These are phyloP conservation scores for Achlya flavicornis DNA, from an alignment of 2,888 invertebrate genomes.

Conservation along the genomic window DNA sequence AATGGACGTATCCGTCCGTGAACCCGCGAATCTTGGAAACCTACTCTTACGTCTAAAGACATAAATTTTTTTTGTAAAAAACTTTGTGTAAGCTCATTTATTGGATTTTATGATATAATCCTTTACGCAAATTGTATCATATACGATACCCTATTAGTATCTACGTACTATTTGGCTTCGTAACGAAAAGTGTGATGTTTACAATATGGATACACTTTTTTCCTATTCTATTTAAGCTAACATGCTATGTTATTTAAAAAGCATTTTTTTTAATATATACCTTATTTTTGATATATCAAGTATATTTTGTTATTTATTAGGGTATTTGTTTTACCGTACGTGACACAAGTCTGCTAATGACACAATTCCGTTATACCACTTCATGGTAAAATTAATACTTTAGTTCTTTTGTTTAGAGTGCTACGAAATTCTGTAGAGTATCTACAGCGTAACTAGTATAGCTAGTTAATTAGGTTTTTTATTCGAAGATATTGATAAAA, in stretches of 20 bases:
- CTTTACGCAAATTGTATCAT: slow-evolving; percentile 8
- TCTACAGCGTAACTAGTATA: background rate
- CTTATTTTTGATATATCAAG: background rate
- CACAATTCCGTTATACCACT: no score
- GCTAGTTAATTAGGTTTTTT: background rate
- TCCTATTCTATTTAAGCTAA: background rate
- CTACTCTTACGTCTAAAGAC: no score
- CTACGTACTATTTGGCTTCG: background rate
- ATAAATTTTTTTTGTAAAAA: background rate
- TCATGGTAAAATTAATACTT: background rate
- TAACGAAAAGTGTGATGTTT: slow-evolving; percentile 7
- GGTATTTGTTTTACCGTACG: background rate
- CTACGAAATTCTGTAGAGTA: background rate
- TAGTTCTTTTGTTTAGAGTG: background rate
- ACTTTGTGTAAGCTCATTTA: slow-evolving; percentile 9
- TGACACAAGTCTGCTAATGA: background rate
- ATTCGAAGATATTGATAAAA: no score
- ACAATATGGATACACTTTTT: background rate
- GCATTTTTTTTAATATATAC: background rate
- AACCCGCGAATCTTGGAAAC: no score
- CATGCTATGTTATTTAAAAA: background rate
- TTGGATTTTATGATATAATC: slow-evolving; percentile 15
- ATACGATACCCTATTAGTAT: background rate
- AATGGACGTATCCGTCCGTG: no score
- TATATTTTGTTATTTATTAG: no score